A percentile compares a stretch with the other conserved stretches of the same genome.
Evolutionary conservation across 2,113 vertebrate species (phyloP).

Genomic region (Apodemus speciosus): DNA sequence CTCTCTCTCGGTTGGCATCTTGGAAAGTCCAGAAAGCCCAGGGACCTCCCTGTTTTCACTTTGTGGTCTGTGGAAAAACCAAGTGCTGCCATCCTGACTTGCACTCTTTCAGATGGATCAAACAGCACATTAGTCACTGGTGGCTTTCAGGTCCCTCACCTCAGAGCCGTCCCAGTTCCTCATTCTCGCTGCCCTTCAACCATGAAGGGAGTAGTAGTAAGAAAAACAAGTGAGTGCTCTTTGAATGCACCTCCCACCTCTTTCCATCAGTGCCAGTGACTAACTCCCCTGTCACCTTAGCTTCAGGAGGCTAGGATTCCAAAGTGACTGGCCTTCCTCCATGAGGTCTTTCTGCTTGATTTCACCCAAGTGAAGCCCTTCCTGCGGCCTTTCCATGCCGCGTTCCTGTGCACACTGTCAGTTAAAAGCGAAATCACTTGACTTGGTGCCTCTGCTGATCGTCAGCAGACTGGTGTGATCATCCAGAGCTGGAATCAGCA

Average conservation of each 20-base stretch:
- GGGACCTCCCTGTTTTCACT: slow-evolving; percentile 70
- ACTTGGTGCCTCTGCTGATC: background rate
- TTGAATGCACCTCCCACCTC: background rate
- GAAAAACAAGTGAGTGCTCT: slow-evolving; percentile 47
- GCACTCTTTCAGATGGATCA: slow-evolving; percentile 65
- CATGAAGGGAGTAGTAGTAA: slow-evolving; percentile 47
- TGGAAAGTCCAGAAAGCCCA: slow-evolving; percentile 84
- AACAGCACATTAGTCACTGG: slow-evolving; percentile 52
- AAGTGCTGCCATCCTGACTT: slow-evolving; percentile 79
- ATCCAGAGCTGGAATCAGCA: background rate
- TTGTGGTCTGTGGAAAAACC: slow-evolving; percentile 82
- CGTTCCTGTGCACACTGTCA: background rate
- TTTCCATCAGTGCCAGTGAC: slow-evolving; percentile 14
- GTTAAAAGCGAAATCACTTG: background rate
- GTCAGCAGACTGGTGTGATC: background rate
- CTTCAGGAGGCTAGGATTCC: background rate
- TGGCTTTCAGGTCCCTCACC: slow-evolving; percentile 59
- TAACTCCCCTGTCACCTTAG: background rate
- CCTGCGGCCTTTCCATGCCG: background rate
- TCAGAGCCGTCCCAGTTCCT: slow-evolving; percentile 70
- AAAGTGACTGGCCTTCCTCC: background rate
- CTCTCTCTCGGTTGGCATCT: slow-evolving; percentile 74
- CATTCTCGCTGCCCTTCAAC: slow-evolving; percentile 53
- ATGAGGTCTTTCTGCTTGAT: background rate
- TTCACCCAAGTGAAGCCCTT: slow-evolving; percentile 40